Evolutionary conservation across 2,113 vertebrate genomes (phyloP), one percentile per base, ranked within the genome.

Genomic region (Microtus montanus): DNA sequence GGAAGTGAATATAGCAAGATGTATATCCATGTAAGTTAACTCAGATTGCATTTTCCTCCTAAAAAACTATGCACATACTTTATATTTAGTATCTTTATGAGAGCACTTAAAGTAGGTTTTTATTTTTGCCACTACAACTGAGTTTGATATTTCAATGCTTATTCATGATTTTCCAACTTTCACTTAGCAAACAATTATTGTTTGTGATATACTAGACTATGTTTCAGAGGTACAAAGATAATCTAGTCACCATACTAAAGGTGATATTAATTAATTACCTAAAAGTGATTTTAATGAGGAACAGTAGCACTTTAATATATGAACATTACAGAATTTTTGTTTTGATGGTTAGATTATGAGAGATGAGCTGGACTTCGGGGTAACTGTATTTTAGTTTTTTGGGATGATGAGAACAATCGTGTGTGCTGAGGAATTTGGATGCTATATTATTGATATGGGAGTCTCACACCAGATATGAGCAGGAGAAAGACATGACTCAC

Each of bases 11-110:
- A 96, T 89, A 90, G 95, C 75, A 96, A 98, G 89, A 98, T 97
- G 79, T 98, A 98, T 30, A 86, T 98, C 58, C 92, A 98, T 98
- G 98, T 98, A 98, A 95, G 28, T 61, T 87, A 89, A 70, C 19
- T 96, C 58, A 91, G 33, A 83, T 93, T 4, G 10, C 28, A 83
- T 89, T 85, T 87, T 75, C 35, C 12, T 74, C 41, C 30, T 44
- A 26, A 93, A 94, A 94, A 85, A 5, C 19, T 80, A 82, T 87
- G 41, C 7, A 52, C 9, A 70, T 38, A 41, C 74, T 85, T 86
- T 86, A 74, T 74, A 9, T 35, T 78, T 20, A 58, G 19, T 54
- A 71, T 92, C 4, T 73, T 77, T 54, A 14, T 87, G 54, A 77
- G 24, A 49, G 24, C 52, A 30, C 54, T 33, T 82, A 38, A 54